Evolutionary conservation across 2,113 vertebrate species (phyloP).

Genomic region (Felis chaus): DNA sequence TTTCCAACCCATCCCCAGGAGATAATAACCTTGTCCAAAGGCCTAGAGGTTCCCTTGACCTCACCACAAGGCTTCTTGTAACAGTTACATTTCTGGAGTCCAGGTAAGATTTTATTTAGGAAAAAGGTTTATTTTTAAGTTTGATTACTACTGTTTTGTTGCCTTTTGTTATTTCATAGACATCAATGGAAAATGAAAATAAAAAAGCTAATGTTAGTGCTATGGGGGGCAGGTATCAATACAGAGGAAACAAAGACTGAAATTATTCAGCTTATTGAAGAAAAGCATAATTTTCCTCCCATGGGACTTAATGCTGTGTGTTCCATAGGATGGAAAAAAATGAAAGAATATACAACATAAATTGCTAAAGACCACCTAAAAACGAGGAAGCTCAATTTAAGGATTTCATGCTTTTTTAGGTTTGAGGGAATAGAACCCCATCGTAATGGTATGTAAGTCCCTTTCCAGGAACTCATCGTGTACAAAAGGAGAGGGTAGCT

Average conservation of each 20-base stretch:
- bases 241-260: constrained; percentile 32
- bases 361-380: neutral
- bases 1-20: neutral
- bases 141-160: neutral
- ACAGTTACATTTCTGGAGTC: neutral
- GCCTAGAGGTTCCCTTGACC: neutral
- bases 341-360: neutral
- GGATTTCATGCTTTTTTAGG: neutral
- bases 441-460: neutral
- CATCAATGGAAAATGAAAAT: constrained; percentile 28
- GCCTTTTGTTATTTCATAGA: constrained; percentile 29
- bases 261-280: constrained; percentile 13
- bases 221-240: neutral
- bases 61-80: neutral
- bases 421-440: neutral
- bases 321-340: neutral
- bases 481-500: neutral
- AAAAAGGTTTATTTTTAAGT: neutral
- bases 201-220: neutral
- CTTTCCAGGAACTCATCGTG: neutral
- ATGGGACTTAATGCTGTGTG: neutral
- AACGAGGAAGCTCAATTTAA: neutral
- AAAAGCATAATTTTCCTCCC: neutral
- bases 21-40: neutral
- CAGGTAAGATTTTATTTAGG: constrained; percentile 37